Conservation (phyloP, 2,797 vertebrate genomes). For the Periophthalmus magnuspinnatus region DNA sequence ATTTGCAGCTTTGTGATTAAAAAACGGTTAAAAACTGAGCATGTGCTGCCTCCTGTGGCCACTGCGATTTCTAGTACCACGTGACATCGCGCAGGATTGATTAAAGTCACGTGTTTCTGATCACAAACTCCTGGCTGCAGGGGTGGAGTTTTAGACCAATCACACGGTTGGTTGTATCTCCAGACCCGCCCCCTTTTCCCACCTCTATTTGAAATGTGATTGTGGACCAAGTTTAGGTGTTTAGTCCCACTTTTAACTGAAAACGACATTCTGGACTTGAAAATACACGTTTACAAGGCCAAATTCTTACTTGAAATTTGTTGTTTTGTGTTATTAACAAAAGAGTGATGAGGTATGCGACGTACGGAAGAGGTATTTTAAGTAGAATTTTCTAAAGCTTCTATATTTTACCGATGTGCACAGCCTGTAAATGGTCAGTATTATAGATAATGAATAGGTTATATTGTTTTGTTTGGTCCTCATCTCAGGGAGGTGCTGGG, state of each 20-base stretch:
- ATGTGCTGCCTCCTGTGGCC: too few relatives aligned
- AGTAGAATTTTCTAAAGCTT: not conserved
- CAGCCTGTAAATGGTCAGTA: conserved; percentile 23
- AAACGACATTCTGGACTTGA: not conserved
- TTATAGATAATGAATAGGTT: conserved; percentile 10
- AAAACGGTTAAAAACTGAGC: too few relatives aligned
- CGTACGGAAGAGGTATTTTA: not conserved
- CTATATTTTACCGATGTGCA: not conserved
- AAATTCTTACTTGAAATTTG: not conserved
- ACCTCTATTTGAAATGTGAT: too few relatives aligned
- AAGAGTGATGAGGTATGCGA: not conserved
- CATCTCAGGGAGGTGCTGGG: conserved; percentile 71
- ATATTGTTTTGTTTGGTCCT: conserved; percentile 53
- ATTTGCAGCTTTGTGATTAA: too few relatives aligned
- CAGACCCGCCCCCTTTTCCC: too few relatives aligned
- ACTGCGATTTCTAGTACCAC: too few relatives aligned
- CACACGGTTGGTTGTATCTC: too few relatives aligned
- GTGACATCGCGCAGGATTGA: too few relatives aligned
- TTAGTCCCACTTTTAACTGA: not conserved
- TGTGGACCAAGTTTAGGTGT: too few relatives aligned
- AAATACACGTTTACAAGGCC: not conserved
- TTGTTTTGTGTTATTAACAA: not conserved
- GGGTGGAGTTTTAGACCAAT: too few relatives aligned
- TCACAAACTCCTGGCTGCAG: too few relatives aligned
- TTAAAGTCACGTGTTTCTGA: too few relatives aligned